Evolutionary conservation across 2,113 vertebrate species (phyloP), one percentile per base, ranked within the genome.

Genomic region (Apodemus sylvaticus): DNA sequence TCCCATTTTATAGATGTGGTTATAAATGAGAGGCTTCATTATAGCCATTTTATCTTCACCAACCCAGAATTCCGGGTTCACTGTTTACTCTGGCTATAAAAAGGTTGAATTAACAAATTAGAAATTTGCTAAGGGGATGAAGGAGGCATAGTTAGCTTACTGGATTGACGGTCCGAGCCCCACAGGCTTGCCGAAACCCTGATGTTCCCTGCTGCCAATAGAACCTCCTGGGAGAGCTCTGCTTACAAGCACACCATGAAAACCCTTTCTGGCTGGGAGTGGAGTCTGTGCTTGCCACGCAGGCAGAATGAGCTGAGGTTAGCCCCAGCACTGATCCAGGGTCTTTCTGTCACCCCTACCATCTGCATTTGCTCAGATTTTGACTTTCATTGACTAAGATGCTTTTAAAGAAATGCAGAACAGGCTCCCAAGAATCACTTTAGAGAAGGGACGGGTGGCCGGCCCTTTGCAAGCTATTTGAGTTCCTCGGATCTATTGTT

Each of bases 101-200:
- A 96, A 96, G 93, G 74, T 12, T 96, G 96, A 94, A 82, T 91
- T 92, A 94, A 45, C 76, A 97, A 96, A 94, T 94, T 16, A 94
- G 92, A 93, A 96, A 96, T 93, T 77, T 48, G 45, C 7, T 89
- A 92, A 81, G 51, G 76, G 79, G 73, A 82, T 62, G 58, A 4
- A 51, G 70, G 81, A 86, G 88, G 39, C 53, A 81, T 34, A 68
- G 55, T 93, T 81, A 90, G 93, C 76, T 64, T 48, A 39, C 10
- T 3, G 82, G 76, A 71, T n/a, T 53, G 68, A 93, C 48, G 64
- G 60, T 16, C 26, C 53, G 60, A 13, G 3, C 42, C 93, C 91
- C 73, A 73, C 55, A 93, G 68, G 95, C 55, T 34, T 13, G 73
- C 55, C 42, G 42, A 60, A 58, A 91, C 95, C 48, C 62, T 79